Percentiles rank a stretch among this genome's conserved stretches.
Conservation (phyloP, 2,797 vertebrate genomes). For the Pteronotus mesoamericanus region DNA sequence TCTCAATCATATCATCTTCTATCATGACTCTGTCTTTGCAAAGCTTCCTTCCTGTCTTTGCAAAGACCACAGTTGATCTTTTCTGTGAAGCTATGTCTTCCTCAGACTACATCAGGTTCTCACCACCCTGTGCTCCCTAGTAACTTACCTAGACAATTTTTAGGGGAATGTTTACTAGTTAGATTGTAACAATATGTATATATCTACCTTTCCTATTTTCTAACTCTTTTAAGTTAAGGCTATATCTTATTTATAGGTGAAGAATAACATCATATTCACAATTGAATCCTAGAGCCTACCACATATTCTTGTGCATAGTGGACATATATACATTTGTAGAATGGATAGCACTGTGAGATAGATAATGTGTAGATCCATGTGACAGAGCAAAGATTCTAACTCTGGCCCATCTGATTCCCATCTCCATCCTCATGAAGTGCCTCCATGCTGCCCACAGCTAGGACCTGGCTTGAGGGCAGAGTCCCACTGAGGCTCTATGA, state of each 20-base stretch:
- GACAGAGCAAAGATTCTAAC: not conserved
- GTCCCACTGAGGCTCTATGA: not conserved
- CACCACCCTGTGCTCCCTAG: not conserved
- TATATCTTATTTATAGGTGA: not conserved
- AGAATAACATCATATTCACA: not conserved
- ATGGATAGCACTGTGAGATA: not conserved
- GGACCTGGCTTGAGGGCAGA: not conserved
- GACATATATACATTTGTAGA: not conserved
- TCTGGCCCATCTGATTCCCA: not conserved
- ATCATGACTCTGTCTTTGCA: too few relatives aligned
- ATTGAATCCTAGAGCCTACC: not conserved
- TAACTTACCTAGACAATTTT: not conserved
- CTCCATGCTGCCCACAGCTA: not conserved
- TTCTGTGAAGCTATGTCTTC: not conserved
- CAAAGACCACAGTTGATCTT: not conserved
- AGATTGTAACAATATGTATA: not conserved
- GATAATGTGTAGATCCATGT: not conserved
- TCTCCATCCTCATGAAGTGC: not conserved
- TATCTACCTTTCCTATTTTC: not conserved
- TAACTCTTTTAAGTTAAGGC: not conserved
- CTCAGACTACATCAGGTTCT: not conserved
- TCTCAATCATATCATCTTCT: not conserved
- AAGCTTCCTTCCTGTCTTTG: not conserved
- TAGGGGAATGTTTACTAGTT: not conserved
- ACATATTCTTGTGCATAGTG: not conserved